Conservation (phyloP, 2,888 invertebrate genomes). For the Lacanobia wlatinum region DNA sequence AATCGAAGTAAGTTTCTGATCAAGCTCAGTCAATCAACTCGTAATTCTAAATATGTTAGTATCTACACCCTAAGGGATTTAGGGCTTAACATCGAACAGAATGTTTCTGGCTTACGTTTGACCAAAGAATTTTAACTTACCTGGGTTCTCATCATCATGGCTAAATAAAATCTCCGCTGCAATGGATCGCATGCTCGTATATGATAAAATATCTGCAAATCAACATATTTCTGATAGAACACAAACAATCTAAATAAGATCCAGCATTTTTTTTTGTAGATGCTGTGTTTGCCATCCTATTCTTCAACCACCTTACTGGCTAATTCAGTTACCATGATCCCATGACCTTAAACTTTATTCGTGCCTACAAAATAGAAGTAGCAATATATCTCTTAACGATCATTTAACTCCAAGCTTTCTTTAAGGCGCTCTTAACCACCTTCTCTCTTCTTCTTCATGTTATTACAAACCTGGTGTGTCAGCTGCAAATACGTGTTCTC, state of each 20-base stretch:
- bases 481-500: conserved; percentile 80
- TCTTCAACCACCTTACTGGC: neutral
- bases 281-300: neutral
- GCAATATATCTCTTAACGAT: neutral
- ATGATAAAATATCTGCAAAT: conserved; percentile 83
- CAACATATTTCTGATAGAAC: neutral
- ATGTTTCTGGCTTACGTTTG: neutral
- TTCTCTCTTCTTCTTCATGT: neutral
- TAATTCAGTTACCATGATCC: neutral
- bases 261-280: neutral
- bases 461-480: conserved; percentile 78
- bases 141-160: conserved; percentile 85
- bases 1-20: neutral
- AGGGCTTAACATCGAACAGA: neutral
- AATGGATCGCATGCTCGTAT: conserved; percentile 85
- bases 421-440: neutral
- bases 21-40: neutral
- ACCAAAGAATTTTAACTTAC: conserved; percentile 62
- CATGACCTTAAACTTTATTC: too few species aligned
- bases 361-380: neutral
- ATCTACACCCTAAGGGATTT: too few species aligned
- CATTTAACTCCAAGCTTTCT: neutral
- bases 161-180: conserved; percentile 82
- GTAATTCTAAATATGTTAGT: neutral
- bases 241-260: neutral